Base-by-base conservation (phyloP, 2,888 invertebrate genomes). In the Volucella inanis region DNA sequence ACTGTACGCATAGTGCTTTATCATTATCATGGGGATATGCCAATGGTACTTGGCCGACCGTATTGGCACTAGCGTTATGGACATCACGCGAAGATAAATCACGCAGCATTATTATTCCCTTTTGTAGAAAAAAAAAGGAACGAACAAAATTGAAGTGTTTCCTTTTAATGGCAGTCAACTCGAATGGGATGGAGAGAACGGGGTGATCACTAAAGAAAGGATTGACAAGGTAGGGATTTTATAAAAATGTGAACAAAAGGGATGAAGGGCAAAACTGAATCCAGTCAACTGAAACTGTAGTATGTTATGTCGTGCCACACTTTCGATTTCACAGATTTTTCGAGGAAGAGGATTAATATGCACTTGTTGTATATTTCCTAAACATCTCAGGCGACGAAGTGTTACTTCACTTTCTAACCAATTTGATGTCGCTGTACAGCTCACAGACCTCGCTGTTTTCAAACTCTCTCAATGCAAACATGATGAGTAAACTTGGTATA, bases 21-120 rank as follows among this genome's bases (percentile, higher is more conserved):
- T 71, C 70, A 71, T 71, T 59, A 47, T 59, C 59, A 57, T 45
- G 8, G 12, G 54, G 39, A 22, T n/a, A 49, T 47, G 38, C 31
- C 31, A 45, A 47, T 47, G 39, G 22, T 45, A 12, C 22, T 55
- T 41, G 14, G 31, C 31, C 31, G 4, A 6, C 6, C 6, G 31
- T 31, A 31, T 39, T 18, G 50, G 38, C 22, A 62, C 14, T 31
- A 18, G 38, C 38, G 15, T 45, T 68, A 43, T 12, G 55, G 68
- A 68, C 47, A 68, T 54, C 55, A 45, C 68, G 70, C 59, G 59
- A 49, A 71, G 70, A 71, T 71, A 71, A 71, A 71, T 71, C 70
- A 71, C 47, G 55, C 55, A 47, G 57, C 15, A 55, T 68, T 57
- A 68, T 55, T 68, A 57, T 57, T 10, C 31, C 18, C 55, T 31